Base-by-base conservation (phyloP, 2,888 invertebrate genomes). In the Drosophila sordidapex region DNA sequence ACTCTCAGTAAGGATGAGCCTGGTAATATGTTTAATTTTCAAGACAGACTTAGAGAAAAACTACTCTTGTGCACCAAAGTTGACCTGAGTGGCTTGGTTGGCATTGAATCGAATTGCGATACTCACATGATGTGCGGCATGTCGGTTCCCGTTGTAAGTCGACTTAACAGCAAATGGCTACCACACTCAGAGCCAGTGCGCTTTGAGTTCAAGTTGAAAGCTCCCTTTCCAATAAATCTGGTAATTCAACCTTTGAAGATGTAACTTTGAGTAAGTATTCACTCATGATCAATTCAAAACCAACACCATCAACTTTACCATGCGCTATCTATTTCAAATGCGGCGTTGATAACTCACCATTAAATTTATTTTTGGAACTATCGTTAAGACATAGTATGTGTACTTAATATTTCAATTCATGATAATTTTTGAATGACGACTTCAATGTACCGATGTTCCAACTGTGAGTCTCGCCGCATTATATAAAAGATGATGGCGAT, bases 1-100 rank as follows among this genome's bases (percentile, higher is more conserved):
- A 83, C 82, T 0, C 79, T 93, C 2, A 89, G 88, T 29, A 81
- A 88, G 15, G 87, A 92, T 57, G 94, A 94, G 72, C 93, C 93
- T 13, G 94, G 94, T 2, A n/a, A n/a, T n/a, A n/a, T n/a, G n/a
- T n/a, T n/a, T 91, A 82, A 93, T 61, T 93, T 93, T 13, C 91
- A 94, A 76, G 94, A 94, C 33, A 72, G 91, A 11, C 81, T 74
- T 6, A 56, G 63, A 5, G 79, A 89, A 29, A 36, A 56, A 8
- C 83, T 84, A 0, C 18, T 87, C 5, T 59, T 79, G 36, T 61
- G 48, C 38, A 69, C 79, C 36, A 65, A 65, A 0, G 75, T 87
- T 4, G 80, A 89, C 40, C 64, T 89, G 2, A 83, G 76, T 0
- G 79, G 82, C 5, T 57, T 87, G 25, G 73, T 76, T 4, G 70